These are phyloP conservation scores for Callospermophilus lateralis DNA, from an alignment of 2,113 vertebrate genomes.

Conservation along the genomic window DNA sequence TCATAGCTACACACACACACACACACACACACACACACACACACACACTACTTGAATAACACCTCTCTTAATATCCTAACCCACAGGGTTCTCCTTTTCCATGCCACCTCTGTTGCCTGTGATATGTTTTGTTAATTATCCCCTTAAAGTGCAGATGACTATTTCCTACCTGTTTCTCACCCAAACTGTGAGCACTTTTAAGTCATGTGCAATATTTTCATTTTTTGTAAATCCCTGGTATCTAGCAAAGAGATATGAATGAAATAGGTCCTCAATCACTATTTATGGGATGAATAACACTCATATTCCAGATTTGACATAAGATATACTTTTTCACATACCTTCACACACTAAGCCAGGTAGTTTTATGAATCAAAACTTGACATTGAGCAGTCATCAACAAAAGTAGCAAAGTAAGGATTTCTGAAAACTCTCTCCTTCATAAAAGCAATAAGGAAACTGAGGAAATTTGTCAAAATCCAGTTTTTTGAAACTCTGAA, in stretches of 20 bases:
- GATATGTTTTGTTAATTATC: not conserved
- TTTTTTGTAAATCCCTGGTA: not conserved
- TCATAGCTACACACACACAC: not conserved
- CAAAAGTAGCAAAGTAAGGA: not conserved
- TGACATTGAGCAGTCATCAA: not conserved
- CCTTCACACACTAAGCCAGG: not conserved
- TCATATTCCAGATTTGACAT: not conserved
- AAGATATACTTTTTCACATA: not conserved
- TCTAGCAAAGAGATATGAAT: not conserved
- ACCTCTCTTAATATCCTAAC: not conserved
- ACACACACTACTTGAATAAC: not conserved
- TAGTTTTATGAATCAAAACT: not conserved
- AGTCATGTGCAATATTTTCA: not conserved
- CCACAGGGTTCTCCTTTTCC: not conserved
- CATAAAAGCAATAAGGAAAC: not conserved
- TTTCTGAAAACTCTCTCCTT: not conserved
- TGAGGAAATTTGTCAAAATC: not conserved
- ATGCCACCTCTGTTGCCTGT: not conserved
- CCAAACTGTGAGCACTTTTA: not conserved
- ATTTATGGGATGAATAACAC: not conserved
- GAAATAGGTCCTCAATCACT: not conserved
- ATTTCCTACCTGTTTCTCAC: not conserved
- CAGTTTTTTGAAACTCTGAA: not conserved
- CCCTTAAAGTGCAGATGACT: not conserved
- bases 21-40: not conserved